These are phyloP conservation scores for Drosophila kurseongensis DNA, from an alignment of 1,140 invertebrate species.

Conservation along the genomic window DNA sequence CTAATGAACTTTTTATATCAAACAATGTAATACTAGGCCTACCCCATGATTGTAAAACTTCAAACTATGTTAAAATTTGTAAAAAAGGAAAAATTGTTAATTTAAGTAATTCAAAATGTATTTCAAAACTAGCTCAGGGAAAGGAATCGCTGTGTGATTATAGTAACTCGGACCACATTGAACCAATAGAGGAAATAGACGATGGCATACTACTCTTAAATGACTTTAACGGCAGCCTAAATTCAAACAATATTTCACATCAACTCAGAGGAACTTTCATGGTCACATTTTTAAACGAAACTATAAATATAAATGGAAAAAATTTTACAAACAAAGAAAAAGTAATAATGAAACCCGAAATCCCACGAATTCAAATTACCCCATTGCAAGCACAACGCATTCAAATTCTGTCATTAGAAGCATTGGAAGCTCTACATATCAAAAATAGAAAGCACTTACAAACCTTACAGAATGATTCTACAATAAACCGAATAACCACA, in stretches of 20 bases:
- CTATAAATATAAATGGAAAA: not conserved
- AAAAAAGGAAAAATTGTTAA: constrained; percentile 4
- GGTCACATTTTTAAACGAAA: not conserved
- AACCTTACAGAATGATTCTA: not conserved
- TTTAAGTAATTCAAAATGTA: constrained; percentile 14
- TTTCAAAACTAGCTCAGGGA: constrained; percentile 8
- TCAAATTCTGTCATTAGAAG: no score
- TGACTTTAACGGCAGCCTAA: not conserved
- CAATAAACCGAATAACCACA: not conserved
- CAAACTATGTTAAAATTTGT: constrained; percentile 6
- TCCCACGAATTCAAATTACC: not conserved
- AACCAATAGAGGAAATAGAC: not conserved
- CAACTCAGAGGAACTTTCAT: not conserved
- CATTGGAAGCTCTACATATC: not conserved
- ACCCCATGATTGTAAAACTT: constrained; percentile 4
- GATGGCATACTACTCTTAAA: not conserved
- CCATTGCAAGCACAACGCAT: no score
- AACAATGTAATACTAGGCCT: not conserved
- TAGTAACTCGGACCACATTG: constrained; percentile 18
- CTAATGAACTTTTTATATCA: not conserved
- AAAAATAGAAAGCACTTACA: not conserved
- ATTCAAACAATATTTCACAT: not conserved
- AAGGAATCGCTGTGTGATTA: constrained; percentile 9
- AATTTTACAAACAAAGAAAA: constrained; percentile 4
- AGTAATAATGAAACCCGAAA: not conserved